Conservation (phyloP, 2,113 vertebrate species). For the Sebastes schlegelii region DNA sequence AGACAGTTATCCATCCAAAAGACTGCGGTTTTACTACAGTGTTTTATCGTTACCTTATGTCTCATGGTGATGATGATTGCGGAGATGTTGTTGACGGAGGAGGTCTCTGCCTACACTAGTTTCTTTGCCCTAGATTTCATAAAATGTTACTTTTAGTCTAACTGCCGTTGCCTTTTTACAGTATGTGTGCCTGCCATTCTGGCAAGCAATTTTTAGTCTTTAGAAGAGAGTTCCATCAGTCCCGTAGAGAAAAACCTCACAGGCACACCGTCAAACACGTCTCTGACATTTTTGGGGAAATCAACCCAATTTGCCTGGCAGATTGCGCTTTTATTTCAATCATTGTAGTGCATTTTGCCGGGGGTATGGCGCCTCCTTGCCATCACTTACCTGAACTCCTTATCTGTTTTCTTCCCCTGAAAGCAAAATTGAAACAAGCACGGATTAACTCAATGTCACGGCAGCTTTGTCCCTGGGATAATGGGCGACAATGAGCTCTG, state of each 20-base stretch:
- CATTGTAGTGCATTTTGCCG: constrained; percentile 40
- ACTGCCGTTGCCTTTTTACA: constrained; percentile 4
- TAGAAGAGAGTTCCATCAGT: background rate
- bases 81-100: constrained; percentile 12
- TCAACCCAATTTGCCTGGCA: constrained; percentile 52
- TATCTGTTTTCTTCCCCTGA: constrained; percentile 65
- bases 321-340: constrained; percentile 59
- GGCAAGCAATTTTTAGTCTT: constrained; percentile 17
- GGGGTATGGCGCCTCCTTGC: constrained; percentile 10
- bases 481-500: constrained; percentile 66
- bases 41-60: background rate
- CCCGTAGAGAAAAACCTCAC: background rate
- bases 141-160: background rate
- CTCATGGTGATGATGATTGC: background rate
- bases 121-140: constrained; percentile 11
- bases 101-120: background rate
- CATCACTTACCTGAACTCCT: constrained; percentile 61
- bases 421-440: constrained; percentile 74
- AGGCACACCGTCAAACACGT: background rate
- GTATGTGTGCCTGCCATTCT: constrained; percentile 2
- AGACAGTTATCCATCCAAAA: constrained; percentile 4
- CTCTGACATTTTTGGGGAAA: constrained; percentile 47
- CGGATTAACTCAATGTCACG: constrained; percentile 74
- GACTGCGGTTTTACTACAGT: background rate
- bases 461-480: constrained; percentile 77